phyloP scores from a whole-genome alignment of 1,140 invertebrate genomes.

The Zeugodacus cucurbitae region DNA sequence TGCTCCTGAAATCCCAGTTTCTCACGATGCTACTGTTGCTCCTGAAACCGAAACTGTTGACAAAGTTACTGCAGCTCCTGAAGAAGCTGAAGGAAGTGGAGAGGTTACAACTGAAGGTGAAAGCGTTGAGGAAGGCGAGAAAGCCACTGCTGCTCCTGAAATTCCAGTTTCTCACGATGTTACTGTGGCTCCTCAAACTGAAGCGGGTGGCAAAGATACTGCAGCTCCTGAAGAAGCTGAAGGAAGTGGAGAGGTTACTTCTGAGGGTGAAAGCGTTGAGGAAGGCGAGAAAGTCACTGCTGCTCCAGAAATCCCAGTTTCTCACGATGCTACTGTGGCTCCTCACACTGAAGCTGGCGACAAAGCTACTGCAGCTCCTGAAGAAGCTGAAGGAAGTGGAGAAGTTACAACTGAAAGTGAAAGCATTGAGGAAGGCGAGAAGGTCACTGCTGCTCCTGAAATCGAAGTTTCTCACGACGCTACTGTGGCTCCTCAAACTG shows the following conservation, averaged over 20 bases:
- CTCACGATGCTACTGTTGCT: slow-evolving; percentile 15
- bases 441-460: slow-evolving; percentile 17
- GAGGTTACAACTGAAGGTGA: background rate
- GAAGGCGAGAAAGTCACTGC: background rate
- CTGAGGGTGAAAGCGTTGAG: background rate
- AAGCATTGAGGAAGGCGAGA: background rate
- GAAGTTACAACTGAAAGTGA: slow-evolving; percentile 33
- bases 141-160: too few relatives aligned
- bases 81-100: background rate
- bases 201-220: background rate
- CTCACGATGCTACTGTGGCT: background rate
- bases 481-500: slow-evolving; percentile 17
- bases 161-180: too few relatives aligned
- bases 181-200: background rate
- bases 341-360: background rate
- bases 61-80: too few relatives aligned
- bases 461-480: slow-evolving; percentile 39
- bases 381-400: background rate
- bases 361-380: slow-evolving; percentile 26
- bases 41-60: background rate
- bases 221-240: background rate
- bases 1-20: background rate
- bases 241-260: slow-evolving; percentile 39
- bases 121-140: background rate
- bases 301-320: background rate